Evolutionary conservation across 2,797 vertebrate species (phyloP).

Genomic region (Semaprochilodus insignis): DNA sequence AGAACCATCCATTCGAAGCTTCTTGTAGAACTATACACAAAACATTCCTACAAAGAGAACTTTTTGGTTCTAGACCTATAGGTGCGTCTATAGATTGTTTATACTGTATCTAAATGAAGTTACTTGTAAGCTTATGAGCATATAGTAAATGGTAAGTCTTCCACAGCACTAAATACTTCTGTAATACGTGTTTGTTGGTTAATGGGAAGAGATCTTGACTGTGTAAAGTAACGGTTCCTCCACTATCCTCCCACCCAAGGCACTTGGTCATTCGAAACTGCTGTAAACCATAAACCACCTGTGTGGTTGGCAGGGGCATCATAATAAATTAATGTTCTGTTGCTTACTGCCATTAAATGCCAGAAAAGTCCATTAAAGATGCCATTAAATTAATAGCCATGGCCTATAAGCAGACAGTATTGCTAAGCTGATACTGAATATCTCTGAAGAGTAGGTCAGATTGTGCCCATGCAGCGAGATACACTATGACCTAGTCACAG

Average conservation of each 20-base stretch:
- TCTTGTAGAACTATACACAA: no score
- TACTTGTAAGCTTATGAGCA: not conserved
- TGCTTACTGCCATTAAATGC: not conserved
- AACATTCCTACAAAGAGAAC: no score
- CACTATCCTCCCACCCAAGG: not conserved
- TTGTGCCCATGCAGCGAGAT: not conserved
- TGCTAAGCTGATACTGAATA: not conserved
- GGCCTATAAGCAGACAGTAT: no score
- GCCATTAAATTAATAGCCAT: not conserved
- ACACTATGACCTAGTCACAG: not conserved
- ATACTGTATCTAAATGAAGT: no score
- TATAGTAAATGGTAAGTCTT: not conserved
- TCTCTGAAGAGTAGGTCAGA: not conserved
- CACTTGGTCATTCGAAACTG: not conserved
- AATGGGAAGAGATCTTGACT: not conserved
- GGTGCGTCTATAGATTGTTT: no score
- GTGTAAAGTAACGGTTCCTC: not conserved
- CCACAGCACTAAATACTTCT: no score
- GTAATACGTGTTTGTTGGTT: no score
- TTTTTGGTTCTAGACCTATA: no score
- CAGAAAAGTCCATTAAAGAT: not conserved
- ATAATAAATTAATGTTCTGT: not conserved
- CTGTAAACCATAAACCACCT: not conserved
- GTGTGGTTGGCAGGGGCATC: not conserved
- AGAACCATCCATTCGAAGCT: no score